These are phyloP conservation scores for Pica pica DNA, from an alignment of 2,113 vertebrate species.

Conservation along the genomic window DNA sequence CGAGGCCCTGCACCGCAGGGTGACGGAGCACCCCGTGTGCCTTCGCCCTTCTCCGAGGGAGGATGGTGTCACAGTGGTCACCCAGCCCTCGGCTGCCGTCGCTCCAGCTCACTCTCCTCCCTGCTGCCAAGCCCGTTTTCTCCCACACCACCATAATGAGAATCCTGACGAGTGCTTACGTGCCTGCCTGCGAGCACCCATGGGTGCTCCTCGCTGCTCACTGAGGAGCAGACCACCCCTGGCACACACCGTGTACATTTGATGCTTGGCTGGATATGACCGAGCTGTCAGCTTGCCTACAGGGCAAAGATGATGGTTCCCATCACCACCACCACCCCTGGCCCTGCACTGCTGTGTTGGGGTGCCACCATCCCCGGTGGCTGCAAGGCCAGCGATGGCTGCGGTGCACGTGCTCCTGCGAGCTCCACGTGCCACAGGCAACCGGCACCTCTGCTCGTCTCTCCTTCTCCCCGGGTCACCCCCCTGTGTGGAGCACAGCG, in stretches of 20 bases:
- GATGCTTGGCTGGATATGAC: not conserved
- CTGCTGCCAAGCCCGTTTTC: not conserved
- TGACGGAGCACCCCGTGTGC: accelerated
- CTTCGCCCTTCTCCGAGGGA: not conserved
- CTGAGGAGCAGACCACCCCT: not conserved
- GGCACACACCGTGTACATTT: accelerated
- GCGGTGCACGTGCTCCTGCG: not conserved
- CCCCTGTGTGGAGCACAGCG: accelerated
- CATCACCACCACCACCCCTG: not conserved
- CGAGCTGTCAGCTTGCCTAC: not conserved
- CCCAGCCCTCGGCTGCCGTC: not conserved
- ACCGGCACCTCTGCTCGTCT: accelerated
- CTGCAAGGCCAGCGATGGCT: not conserved
- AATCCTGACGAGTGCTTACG: not conserved
- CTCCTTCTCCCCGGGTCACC: not conserved
- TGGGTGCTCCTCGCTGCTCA: not conserved
- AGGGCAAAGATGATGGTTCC: not conserved
- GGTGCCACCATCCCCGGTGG: not conserved
- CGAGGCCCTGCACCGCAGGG: not conserved
- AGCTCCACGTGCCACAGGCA: not conserved
- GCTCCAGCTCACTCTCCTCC: not conserved
- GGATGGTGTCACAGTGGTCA: not conserved
- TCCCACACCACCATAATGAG: not conserved
- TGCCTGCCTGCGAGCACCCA: not conserved
- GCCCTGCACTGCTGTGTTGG: not conserved